phyloP scores from a whole-genome alignment of 2,888 invertebrate species.

The Orthonevra nobilis region DNA sequence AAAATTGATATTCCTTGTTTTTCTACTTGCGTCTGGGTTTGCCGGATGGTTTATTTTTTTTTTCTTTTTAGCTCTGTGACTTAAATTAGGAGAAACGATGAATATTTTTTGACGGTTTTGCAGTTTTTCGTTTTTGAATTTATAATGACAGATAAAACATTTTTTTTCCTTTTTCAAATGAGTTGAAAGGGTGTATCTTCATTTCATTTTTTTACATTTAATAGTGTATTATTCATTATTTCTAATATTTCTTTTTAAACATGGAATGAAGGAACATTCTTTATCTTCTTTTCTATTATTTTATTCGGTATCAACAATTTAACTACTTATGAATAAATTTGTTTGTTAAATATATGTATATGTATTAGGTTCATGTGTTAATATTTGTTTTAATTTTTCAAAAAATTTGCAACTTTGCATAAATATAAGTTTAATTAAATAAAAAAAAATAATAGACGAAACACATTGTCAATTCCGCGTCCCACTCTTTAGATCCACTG shows the following conservation, averaged over 20 bases:
- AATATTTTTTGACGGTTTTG: slow-evolving; percentile 24
- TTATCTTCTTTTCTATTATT: slow-evolving; percentile 42
- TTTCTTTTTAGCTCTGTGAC: slow-evolving; percentile 15
- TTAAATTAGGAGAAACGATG: slow-evolving; percentile 39
- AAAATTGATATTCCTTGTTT: too few species aligned
- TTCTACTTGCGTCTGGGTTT: too few species aligned
- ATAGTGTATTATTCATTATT: slow-evolving; percentile 33
- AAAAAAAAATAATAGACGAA: slow-evolving; percentile 13
- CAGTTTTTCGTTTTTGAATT: slow-evolving; percentile 28
- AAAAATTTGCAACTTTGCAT: slow-evolving; percentile 51
- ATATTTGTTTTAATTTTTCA: too few species aligned
- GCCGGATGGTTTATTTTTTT: too few species aligned
- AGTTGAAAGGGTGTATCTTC: slow-evolving; percentile 26
- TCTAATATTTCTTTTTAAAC: slow-evolving; percentile 56
- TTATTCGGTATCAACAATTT: slow-evolving; percentile 69
- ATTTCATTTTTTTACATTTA: slow-evolving; percentile 34
- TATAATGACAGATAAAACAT: slow-evolving; percentile 32
- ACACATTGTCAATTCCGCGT: slow-evolving; percentile 35
- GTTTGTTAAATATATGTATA: slow-evolving; percentile 46
- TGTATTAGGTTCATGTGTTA: slow-evolving; percentile 16
- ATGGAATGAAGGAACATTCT: slow-evolving; percentile 71
- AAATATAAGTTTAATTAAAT: slow-evolving; percentile 21
- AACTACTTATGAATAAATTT: slow-evolving; percentile 62
- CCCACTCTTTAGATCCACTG: slow-evolving; percentile 65
- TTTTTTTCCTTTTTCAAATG: slow-evolving; percentile 20